Percentiles rank a stretch among this genome's conserved stretches.
Evolutionary conservation across 2,797 vertebrate species (phyloP).

Genomic region (Dallia pectoralis): DNA sequence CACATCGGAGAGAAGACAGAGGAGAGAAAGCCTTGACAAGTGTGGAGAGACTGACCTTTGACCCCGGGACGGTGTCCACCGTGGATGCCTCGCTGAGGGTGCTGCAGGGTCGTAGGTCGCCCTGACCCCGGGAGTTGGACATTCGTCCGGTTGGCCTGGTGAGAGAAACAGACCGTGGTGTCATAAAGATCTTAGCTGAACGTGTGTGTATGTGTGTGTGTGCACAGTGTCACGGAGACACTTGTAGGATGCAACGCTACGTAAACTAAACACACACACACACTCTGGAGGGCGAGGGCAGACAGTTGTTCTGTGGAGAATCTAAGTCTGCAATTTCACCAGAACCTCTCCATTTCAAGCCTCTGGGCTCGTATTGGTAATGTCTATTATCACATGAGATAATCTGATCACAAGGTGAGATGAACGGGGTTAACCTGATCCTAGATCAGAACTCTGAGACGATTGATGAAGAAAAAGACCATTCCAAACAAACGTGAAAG

Average conservation of each 20-base stretch:
- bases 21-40: neutral
- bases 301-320: neutral
- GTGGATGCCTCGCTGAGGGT: conserved; percentile 91
- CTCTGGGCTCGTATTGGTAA: neutral
- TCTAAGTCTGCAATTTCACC: neutral
- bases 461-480: too few species aligned
- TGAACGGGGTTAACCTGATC: neutral
- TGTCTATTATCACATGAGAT: too few species aligned
- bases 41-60: conserved; percentile 75
- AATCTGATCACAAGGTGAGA: too few species aligned
- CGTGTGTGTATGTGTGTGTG: neutral
- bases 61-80: conserved; percentile 75
- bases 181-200: neutral
- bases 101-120: conserved; percentile 86
- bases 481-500: neutral
- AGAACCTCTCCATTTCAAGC: neutral
- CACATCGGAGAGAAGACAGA: neutral
- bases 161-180: conserved; percentile 14
- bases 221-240: neutral
- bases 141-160: conserved; percentile 79
- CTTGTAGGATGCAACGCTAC: neutral
- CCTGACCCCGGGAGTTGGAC: conserved; percentile 68
- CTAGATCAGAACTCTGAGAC: neutral
- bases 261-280: neutral
- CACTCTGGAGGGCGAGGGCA: neutral